A percentile compares a stretch with the other conserved stretches of the same genome.
These are phyloP conservation scores for Sturmia bella DNA, from an alignment of 2,888 invertebrate species.

Conservation along the genomic window DNA sequence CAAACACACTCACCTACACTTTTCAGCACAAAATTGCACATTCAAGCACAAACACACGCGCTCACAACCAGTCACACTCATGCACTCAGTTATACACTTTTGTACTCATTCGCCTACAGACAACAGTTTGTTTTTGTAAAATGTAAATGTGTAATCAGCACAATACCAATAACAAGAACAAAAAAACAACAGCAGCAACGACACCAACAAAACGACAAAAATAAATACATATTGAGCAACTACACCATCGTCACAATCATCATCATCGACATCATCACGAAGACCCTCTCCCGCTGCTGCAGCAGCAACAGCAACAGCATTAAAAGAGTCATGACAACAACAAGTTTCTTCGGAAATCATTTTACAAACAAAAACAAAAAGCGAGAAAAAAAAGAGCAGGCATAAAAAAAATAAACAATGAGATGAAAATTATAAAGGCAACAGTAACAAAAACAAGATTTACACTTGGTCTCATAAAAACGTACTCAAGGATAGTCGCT, in stretches of 20 bases:
- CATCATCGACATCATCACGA: neutral
- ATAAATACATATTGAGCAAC: slow-evolving; percentile 33
- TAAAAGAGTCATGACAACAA: slow-evolving; percentile 21
- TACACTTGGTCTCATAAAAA: slow-evolving; percentile 16
- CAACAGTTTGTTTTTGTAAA: neutral
- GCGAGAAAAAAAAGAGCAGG: slow-evolving; percentile 8
- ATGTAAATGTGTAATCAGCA: slow-evolving; percentile 12
- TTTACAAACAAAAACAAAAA: slow-evolving; percentile 1
- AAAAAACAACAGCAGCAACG: neutral
- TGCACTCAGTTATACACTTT: neutral
- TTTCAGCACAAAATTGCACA: neutral
- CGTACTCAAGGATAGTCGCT: slow-evolving; percentile 8
- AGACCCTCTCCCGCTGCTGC: slow-evolving; percentile 4
- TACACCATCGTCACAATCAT: neutral
- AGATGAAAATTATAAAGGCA: slow-evolving; percentile 4
- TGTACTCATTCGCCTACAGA: neutral
- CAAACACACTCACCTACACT: neutral
- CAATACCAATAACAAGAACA: slow-evolving; percentile 5
- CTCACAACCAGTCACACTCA: neutral
- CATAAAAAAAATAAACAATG: slow-evolving; percentile 27
- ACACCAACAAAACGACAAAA: slow-evolving; percentile 5
- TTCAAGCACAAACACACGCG: neutral
- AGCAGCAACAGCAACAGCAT: neutral
- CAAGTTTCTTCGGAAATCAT: slow-evolving; percentile 30
- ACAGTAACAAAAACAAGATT: slow-evolving; percentile 9